Evolutionary conservation across 2,113 vertebrate genomes (phyloP).

Genomic region (Oreochromis tanganicae): DNA sequence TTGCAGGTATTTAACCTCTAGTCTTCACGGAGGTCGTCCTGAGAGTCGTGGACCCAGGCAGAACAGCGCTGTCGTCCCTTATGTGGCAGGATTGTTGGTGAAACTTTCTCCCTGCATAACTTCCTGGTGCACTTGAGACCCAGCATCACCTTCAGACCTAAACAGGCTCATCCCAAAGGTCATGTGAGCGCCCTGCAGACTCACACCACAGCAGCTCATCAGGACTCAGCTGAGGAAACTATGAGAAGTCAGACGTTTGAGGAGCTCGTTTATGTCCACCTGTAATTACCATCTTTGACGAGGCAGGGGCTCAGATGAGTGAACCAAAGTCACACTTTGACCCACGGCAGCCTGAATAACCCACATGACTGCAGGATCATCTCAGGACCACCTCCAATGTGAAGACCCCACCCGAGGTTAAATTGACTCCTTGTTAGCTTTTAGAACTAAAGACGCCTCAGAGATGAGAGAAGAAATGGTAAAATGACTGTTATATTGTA

Average conservation of each 20-base stretch:
- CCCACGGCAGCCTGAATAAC: not conserved
- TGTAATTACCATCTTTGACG: not conserved
- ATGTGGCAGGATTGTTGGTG: accelerated
- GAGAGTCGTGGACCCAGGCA: not conserved
- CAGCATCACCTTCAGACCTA: not conserved
- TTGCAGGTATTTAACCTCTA: not conserved
- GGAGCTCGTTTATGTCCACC: not conserved
- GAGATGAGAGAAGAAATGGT: not conserved
- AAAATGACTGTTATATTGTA: not conserved
- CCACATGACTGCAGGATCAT: not conserved
- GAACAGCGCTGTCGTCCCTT: not conserved
- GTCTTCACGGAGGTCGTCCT: not conserved
- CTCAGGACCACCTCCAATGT: not conserved
- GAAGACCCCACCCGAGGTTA: not conserved
- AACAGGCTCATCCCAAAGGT: not conserved
- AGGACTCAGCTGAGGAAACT: not conserved
- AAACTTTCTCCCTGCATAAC: not conserved
- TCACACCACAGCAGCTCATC: not conserved
- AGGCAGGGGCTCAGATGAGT: not conserved
- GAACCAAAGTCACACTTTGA: not conserved
- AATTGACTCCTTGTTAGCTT: not conserved
- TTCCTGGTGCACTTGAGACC: accelerated
- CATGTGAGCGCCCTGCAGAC: not conserved
- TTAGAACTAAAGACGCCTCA: not conserved
- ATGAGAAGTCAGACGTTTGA: not conserved